These are phyloP conservation scores for Frieseomelitta varia DNA, from an alignment of 1,140 invertebrate genomes.

Conservation along the genomic window DNA sequence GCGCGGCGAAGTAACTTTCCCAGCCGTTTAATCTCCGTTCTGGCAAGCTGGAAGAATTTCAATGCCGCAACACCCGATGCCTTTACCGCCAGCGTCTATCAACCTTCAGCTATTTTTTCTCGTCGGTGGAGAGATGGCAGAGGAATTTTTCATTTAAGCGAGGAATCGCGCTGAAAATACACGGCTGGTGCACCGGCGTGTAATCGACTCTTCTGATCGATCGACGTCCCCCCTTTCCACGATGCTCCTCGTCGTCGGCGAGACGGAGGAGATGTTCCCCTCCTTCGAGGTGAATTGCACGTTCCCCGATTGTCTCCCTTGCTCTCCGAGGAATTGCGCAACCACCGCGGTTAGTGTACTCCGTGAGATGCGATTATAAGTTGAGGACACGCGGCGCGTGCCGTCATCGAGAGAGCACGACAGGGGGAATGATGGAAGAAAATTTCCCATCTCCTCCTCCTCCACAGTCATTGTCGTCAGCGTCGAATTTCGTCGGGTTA, in stretches of 20 bases:
- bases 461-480: neutral
- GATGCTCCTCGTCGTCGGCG: neutral
- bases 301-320: neutral
- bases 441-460: neutral
- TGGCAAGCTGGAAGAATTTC: neutral
- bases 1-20: neutral
- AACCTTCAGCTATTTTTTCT: neutral
- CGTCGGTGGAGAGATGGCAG: no score
- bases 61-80: neutral
- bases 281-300: conserved; percentile 32
- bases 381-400: neutral
- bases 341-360: neutral
- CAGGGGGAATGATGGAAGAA: no score
- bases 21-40: conserved; percentile 1
- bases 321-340: conserved; percentile 34
- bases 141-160: conserved; percentile 13
- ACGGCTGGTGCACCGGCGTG: neutral
- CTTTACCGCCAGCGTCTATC: neutral
- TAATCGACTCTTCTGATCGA: conserved; percentile 4
- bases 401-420: no score
- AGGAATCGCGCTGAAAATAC: neutral
- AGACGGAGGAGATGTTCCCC: neutral
- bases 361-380: conserved; percentile 34
- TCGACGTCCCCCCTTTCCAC: neutral
- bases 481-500: neutral